phyloP scores from a whole-genome alignment of 2,888 invertebrate genomes.

The Erebia aethiops region DNA sequence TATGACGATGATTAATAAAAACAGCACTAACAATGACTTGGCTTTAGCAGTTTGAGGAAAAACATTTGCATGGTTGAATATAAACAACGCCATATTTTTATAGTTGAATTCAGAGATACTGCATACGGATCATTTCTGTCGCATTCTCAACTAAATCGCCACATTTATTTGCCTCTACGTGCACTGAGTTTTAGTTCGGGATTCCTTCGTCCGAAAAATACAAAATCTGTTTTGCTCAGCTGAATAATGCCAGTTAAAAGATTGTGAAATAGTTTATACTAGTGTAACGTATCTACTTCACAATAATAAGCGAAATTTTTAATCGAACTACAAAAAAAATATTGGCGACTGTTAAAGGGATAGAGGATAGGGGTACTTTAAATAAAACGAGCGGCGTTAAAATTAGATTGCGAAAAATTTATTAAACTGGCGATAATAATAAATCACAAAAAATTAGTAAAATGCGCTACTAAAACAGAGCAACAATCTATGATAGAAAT shows the following conservation, averaged over 20 bases:
- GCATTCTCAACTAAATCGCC: conserved; percentile 6
- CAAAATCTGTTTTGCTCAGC: conserved; percentile 1
- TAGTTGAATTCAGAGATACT: conserved; percentile 3
- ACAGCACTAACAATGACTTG: too few species aligned
- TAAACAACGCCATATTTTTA: background rate
- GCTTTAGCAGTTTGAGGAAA: background rate
- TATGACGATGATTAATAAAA: too few species aligned
- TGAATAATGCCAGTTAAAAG: background rate
- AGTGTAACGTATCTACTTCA: background rate
- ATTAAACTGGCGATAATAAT: too few species aligned
- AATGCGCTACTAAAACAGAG: too few species aligned
- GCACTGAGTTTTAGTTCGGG: background rate
- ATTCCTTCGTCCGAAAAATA: conserved; percentile 2
- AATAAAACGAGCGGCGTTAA: too few species aligned
- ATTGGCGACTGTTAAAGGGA: too few species aligned
- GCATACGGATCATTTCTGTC: background rate
- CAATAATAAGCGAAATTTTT: too few species aligned
- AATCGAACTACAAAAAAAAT: too few species aligned
- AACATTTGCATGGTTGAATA: background rate
- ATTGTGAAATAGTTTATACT: background rate
- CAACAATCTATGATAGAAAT: too few species aligned
- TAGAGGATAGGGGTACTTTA: too few species aligned
- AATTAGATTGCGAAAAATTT: too few species aligned
- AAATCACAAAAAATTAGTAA: too few species aligned
- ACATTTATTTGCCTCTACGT: conserved; percentile 11